phyloP scores from a whole-genome alignment of 92 coral and sea anemone species.

The Diadumene lineata region DNA sequence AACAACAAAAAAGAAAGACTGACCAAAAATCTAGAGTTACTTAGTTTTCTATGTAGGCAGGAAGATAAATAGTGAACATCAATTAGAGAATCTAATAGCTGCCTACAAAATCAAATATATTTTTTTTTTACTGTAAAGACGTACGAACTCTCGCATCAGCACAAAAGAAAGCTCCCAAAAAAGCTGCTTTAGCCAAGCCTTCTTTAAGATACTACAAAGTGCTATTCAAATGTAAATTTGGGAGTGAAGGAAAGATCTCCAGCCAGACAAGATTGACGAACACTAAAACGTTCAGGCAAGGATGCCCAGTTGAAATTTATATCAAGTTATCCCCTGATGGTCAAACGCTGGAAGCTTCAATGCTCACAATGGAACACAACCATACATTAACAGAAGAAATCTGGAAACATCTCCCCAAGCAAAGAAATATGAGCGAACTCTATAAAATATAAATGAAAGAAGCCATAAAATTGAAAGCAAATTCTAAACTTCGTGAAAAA shows the following conservation, averaged over 20 bases:
- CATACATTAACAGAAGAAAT: constrained; percentile 30
- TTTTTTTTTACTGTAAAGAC: constrained; percentile 57
- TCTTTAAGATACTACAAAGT: too few relatives aligned
- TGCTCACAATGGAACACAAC: constrained; percentile 51
- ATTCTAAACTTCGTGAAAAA: background rate
- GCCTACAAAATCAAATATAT: constrained; percentile 40
- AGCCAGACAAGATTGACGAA: constrained; percentile 32
- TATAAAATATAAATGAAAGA: too few relatives aligned
- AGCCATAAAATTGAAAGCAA: too few relatives aligned
- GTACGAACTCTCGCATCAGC: constrained; percentile 55
- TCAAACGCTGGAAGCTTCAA: constrained; percentile 41
- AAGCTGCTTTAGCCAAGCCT: constrained; percentile 53
- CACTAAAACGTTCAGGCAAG: constrained; percentile 58
- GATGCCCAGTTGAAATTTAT: constrained; percentile 57
- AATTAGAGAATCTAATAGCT: constrained; percentile 25
- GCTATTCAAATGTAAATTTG: constrained; percentile 43
- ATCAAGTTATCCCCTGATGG: constrained; percentile 50
- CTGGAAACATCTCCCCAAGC: constrained; percentile 41
- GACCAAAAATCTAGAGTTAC: too few relatives aligned
- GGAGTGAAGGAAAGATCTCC: constrained; percentile 23
- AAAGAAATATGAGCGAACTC: too few relatives aligned
- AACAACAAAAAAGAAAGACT: too few relatives aligned
- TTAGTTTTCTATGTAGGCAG: constrained; percentile 58
- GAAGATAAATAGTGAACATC: constrained; percentile 37
- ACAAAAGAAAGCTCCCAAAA: constrained; percentile 48